Evolutionary conservation across 1,140 invertebrate genomes (phyloP), one percentile per base, ranked within the genome.

Genomic region (Zaprionus inermis): DNA sequence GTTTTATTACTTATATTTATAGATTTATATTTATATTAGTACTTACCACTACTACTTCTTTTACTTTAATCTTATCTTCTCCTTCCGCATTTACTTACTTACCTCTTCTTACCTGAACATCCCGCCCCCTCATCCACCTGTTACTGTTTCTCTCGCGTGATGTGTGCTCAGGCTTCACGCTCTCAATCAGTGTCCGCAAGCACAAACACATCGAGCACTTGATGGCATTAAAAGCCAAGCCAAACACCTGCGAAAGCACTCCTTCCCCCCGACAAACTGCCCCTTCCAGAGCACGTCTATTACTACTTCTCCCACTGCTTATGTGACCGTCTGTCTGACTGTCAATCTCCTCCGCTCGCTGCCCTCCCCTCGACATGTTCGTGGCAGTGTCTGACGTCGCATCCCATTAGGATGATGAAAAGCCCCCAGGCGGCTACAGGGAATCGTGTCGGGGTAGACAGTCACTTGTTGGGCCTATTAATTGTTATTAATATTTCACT

Each of bases 401-500:
- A 20, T 6, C 41, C 68, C 79, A 82, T 83, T 83, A 82, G 64
- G 83, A 86, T 86, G 83, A 86, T 88, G 83, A 86, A 86, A 88
- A 83, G 83, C 34, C 67, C 82, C 83, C 72, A 5, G 57, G 81
- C 66, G 79, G 79, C 72, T 60, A 66, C 59, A 5, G 16, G 3
- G 10, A 4, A 11, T 28, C 46, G 16, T 28, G 16, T 16, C 46
- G 18, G 18, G 58, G 61, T 1, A 54, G 5, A 54, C 58, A 69
- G 32, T 64, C 72, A 86, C 82, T 86, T 86, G 83, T 86, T 88
- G 83, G 44, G 44, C 79, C 83, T 81, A 75, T 72, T 88, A 86
- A 88, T 82, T 88, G 80, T 57, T 77, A 86, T 88, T 86, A 88
- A 88, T 83, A 88, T 77, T 88, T 68, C 34, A 86, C 38, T 16